These are phyloP conservation scores for Phylloscopus collybita DNA, from an alignment of 2,797 vertebrate genomes.

Conservation along the genomic window DNA sequence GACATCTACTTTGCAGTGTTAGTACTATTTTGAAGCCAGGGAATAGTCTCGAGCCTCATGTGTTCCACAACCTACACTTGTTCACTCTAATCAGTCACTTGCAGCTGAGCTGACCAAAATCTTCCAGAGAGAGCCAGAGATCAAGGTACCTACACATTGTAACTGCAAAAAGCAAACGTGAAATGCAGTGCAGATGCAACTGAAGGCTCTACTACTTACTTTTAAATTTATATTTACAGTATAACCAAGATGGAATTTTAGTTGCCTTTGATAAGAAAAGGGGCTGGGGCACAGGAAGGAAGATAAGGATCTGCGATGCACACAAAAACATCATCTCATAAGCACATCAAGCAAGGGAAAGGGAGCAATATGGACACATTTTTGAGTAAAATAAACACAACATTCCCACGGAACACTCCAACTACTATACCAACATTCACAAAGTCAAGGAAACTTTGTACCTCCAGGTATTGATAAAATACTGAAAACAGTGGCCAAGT, in stretches of 20 bases:
- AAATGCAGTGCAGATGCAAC: not conserved
- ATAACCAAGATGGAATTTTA: not conserved
- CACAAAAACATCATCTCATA: not conserved
- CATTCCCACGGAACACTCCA: not conserved
- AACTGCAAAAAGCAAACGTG: not conserved
- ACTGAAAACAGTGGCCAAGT: conserved; percentile 95
- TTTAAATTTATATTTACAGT: not conserved
- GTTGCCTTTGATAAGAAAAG: not conserved
- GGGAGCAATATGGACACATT: not conserved
- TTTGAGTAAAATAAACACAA: not conserved
- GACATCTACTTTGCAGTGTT: not conserved
- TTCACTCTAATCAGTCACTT: not conserved
- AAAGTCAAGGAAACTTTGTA: conserved; percentile 68
- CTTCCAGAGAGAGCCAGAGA: not conserved
- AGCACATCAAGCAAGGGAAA: not conserved
- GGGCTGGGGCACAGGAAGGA: not conserved
- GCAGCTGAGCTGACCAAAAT: not conserved
- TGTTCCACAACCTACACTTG: not conserved
- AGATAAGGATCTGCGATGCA: not conserved
- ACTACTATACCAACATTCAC: not conserved
- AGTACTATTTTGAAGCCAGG: not conserved
- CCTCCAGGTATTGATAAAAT: conserved; percentile 96
- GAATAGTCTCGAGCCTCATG: not conserved
- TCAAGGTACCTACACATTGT: not conserved
- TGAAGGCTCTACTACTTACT: not conserved